Evolutionary conservation across 2,888 invertebrate genomes (phyloP), one percentile per base, ranked within the genome.

Genomic region (Callyntrura guangdongensis): DNA sequence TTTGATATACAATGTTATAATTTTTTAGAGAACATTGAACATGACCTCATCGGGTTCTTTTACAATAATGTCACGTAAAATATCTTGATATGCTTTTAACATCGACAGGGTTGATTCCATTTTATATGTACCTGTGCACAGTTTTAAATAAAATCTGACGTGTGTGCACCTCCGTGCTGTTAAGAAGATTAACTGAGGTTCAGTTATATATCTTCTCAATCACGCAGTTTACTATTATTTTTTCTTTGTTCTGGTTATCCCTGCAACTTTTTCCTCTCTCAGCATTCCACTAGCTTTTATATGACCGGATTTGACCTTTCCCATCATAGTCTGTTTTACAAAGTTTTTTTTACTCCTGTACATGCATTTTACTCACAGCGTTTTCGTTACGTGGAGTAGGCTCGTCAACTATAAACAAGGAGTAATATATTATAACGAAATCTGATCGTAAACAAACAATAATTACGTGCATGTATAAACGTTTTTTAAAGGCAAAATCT

Each of bases 221-320:
- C 53, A 53, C 69, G 45, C 69, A 77, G 25, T 77, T 53, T n/a
- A 77, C 12, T 53, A 53, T 77, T 77, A 47, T 79, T 79, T 20
- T 36, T 59, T 59, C 82, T 61, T 64, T 82, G 64, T 88, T 81
- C 79, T 67, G 49, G 53, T 53, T 69, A 81, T 88, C 79, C 88
- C 88, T 88, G 88, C 72, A 88, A 88, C 88, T 87, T 86, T 36
- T 85, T 85, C 72, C 67, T 45, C 82, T 45, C 82, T 82, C 17
- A 6, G 4, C 53, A 64, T 49, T 45, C 77, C 36, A 77, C 77
- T 45, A 25, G 47, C 83, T 67, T 77, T 11, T 59, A 72, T 27
- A 89, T 89, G 89, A 89, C 89, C 89, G 89, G 89, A 89, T 83
- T 89, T 89, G 89, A 89, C 89, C 89, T 89, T 89, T 89, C 83